These are phyloP conservation scores for Istiophorus platypterus DNA, from an alignment of 2,113 vertebrate genomes.

Conservation along the genomic window DNA sequence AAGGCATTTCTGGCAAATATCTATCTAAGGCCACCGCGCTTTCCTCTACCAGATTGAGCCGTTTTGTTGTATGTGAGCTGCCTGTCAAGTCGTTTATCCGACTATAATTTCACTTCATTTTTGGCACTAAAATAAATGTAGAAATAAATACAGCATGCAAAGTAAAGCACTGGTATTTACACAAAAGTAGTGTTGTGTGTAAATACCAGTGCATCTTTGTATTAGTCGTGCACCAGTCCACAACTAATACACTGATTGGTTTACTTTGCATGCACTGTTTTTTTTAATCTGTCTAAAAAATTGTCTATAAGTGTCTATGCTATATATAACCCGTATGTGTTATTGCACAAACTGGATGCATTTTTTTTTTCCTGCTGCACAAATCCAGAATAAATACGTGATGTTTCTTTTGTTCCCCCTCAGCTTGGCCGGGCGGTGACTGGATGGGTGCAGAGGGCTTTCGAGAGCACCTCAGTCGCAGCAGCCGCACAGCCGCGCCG, in stretches of 20 bases:
- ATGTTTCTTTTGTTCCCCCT: constrained; percentile 3
- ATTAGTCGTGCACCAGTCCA: no score
- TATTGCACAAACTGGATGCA: no score
- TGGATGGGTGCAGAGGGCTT: constrained; percentile 92
- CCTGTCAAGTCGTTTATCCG: neutral
- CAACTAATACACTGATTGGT: neutral
- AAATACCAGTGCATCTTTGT: no score
- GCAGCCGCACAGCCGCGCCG: constrained; percentile 83
- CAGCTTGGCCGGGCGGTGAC: constrained; percentile 88
- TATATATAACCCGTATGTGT: neutral
- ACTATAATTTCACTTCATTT: neutral
- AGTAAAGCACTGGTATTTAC: neutral
- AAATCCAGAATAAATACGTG: neutral
- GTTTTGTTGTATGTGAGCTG: neutral
- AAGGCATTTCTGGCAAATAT: constrained; percentile 1
- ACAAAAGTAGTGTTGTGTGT: neutral
- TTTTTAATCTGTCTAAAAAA: neutral
- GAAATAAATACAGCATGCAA: neutral
- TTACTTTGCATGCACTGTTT: neutral
- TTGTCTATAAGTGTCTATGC: neutral
- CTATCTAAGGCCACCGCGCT: neutral
- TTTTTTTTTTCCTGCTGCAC: neutral
- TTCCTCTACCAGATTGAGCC: neutral
- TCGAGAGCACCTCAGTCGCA: constrained; percentile 93
- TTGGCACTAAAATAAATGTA: neutral